phyloP scores from a whole-genome alignment of 1,140 invertebrate genomes.

The Branchinecta lindahli region DNA sequence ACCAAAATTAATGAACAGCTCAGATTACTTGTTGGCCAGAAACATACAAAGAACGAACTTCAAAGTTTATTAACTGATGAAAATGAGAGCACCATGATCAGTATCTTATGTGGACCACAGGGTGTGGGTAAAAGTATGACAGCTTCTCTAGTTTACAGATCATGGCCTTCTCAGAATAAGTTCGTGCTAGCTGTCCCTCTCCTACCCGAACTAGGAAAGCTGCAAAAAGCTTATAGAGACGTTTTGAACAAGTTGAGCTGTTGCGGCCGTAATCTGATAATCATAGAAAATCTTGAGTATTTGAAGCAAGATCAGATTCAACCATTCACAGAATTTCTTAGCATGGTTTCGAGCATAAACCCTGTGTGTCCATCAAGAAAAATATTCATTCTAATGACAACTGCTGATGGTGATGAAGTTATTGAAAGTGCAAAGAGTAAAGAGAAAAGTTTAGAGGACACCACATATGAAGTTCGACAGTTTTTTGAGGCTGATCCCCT shows the following conservation, averaged over 20 bases:
- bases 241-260: not conserved
- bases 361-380: not conserved
- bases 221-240: not conserved
- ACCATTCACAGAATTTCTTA: not conserved
- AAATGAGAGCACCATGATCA: not conserved
- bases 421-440: not conserved
- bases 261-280: not conserved
- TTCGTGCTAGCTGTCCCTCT: not conserved
- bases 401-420: not conserved
- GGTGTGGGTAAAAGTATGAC: constrained; percentile 8
- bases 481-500: not conserved
- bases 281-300: not conserved
- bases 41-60: not conserved
- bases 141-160: not conserved
- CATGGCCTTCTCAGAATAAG: not conserved
- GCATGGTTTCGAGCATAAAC: not conserved
- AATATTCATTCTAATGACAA: not conserved
- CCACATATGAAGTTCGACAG: not conserved
- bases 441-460: not conserved
- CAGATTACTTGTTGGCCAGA: not conserved
- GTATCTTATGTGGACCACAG: not conserved
- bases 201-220: not conserved
- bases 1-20: not conserved
- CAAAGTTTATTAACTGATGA: not conserved
- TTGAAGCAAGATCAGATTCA: not conserved